Evolutionary conservation across 2,888 invertebrate species (phyloP).

Genomic region (Hirtodrosophila confusa): DNA sequence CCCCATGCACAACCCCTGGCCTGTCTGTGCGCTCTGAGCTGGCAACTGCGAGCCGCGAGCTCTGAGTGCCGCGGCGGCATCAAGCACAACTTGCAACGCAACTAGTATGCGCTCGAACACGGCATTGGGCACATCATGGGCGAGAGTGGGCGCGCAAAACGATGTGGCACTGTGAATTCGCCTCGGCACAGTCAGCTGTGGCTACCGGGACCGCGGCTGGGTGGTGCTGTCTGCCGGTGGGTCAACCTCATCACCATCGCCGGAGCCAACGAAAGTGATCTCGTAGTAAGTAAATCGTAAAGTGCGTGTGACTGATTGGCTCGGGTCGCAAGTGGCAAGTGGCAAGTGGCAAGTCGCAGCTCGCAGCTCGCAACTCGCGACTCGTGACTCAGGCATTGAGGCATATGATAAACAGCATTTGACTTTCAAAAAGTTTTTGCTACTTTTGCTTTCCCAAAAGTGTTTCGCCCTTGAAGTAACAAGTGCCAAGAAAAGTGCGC

Average conservation of each 20-base stretch:
- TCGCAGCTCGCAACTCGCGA: neutral
- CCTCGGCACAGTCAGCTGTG: slow-evolving; percentile 15
- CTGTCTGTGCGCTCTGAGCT: slow-evolving; percentile 5
- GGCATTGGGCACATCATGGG: slow-evolving; percentile 82
- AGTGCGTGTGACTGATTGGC: slow-evolving; percentile 13
- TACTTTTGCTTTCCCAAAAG: neutral
- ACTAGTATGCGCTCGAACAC: slow-evolving; percentile 84
- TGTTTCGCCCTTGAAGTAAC: slow-evolving; percentile 18
- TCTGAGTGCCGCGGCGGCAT: slow-evolving; percentile 27
- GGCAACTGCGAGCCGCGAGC: slow-evolving; percentile 4
- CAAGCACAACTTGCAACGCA: slow-evolving; percentile 78
- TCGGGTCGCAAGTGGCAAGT: too few species aligned
- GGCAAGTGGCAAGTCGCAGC: too few species aligned
- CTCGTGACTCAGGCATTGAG: slow-evolving; percentile 3
- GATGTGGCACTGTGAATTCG: slow-evolving; percentile 28
- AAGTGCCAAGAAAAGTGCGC: slow-evolving; percentile 20
- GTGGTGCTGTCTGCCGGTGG: slow-evolving; percentile 1
- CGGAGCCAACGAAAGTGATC: slow-evolving; percentile 16
- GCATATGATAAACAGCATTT: slow-evolving; percentile 35
- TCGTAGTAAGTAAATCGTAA: slow-evolving; percentile 31
- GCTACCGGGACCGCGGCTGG: slow-evolving; percentile 24
- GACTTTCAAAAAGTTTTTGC: slow-evolving; percentile 40
- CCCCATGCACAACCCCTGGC: slow-evolving; percentile 56
- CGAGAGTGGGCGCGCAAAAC: slow-evolving; percentile 80
- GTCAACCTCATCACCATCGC: slow-evolving; percentile 8